Conservation (phyloP, 2,113 vertebrate species). For the Syngnathoides biaculeatus region DNA sequence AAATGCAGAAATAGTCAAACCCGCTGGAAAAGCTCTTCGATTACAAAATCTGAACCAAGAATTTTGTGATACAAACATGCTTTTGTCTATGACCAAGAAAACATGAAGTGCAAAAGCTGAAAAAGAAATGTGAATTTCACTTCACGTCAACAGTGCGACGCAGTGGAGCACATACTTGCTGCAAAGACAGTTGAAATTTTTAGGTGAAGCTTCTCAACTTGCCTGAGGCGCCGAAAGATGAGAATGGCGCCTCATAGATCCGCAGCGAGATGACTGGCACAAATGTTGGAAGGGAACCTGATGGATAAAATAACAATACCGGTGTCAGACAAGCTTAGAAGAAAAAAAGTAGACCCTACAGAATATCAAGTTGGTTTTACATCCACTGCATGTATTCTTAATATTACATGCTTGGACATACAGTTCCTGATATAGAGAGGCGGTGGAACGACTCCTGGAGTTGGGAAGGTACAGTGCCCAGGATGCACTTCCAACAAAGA, state of each 20-base stretch:
- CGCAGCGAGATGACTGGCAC: background rate
- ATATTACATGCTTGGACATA: background rate
- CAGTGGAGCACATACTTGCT: background rate
- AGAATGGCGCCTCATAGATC: background rate
- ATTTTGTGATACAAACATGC: background rate
- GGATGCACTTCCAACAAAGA: too few relatives aligned
- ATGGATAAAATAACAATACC: background rate
- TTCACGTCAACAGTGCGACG: background rate
- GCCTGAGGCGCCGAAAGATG: background rate
- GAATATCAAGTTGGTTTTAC: background rate
- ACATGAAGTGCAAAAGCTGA: background rate
- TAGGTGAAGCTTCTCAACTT: background rate
- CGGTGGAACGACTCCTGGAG: slow-evolving; percentile 8
- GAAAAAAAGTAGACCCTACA: background rate
- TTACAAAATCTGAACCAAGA: too few relatives aligned
- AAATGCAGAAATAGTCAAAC: background rate
- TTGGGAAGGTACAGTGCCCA: too few relatives aligned
- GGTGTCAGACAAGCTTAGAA: background rate
- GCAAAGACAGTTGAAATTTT: background rate
- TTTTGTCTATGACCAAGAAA: background rate
- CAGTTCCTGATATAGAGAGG: background rate
- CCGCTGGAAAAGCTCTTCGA: too few relatives aligned
- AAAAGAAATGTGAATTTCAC: background rate
- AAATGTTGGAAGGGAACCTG: background rate
- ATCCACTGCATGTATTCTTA: background rate